Base-by-base conservation (phyloP, 2,797 vertebrate species). In the Catostomus latipinnis region DNA sequence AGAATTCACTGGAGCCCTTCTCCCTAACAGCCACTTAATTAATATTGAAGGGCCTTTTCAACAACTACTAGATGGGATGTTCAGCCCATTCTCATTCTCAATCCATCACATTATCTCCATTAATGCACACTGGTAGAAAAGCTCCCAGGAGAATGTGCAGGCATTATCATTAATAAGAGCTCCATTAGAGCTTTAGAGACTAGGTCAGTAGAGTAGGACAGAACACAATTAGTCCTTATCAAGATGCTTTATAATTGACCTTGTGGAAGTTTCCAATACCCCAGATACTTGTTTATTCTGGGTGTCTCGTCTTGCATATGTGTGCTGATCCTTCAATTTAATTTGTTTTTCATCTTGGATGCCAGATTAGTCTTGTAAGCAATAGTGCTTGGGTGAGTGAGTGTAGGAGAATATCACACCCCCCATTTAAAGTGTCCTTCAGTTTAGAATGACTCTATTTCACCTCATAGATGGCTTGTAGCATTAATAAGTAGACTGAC, bases 141-240 rank as follows among this genome's bases (percentile, higher is more conserved):
- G 46, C 11, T 78, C 48, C n/a, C 1, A 13, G 8, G 34, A 4
- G 58, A 54, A 53, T 5, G 11, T 22, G 18, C 0, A 1, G 7
- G n/a, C 12, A 45, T 46, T n/a, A 16, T 68, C 63, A 58, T 69
- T 53, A 62, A 52, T 69, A 45, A 45, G 57, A 61, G 18, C 6
- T 71, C 6, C 57, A 71, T 76, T 67, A 60, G 12, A 68, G 65
- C 16, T 9, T 6, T 63, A 63, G 43, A 10, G 69, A 74, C 50
- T 71, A 52, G 74, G 81, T 75, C 74, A 75, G 11, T 61, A 60
- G 56, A 76, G 50, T 53, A 63, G 68, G 58, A 71, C 76, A 63
- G 58, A 71, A 7, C 9, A 13, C 65, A 63, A 48, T 71, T 45
- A 71, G 34, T 71, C 43, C 58, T 48, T 53, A 46, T 62, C 49